Base-by-base conservation (phyloP, 2,797 vertebrate species). In the Eleutherodactylus coqui region DNA sequence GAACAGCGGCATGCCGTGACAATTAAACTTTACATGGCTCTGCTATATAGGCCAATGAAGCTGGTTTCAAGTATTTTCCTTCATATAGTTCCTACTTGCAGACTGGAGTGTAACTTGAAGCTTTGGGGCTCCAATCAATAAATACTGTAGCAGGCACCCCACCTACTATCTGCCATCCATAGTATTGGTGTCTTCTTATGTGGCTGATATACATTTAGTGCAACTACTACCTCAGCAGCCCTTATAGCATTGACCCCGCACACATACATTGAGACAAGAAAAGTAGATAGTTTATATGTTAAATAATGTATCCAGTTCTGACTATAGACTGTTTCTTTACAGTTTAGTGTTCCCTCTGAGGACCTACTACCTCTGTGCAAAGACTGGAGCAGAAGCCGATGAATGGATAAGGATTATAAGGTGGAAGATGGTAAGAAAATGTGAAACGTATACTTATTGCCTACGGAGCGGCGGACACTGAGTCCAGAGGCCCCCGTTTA, bases 391-490 rank as follows among this genome's bases (percentile, higher is more conserved):
- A 84, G 98, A 99, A 90, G 97, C 97, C 4, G 98, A 99, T 0
- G 98, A 99, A 87, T 99, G 98, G 98, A 97, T 99, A 87, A 98
- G 96, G 91, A 96, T 99, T 87, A 87, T 99, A 83, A 92, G 95
- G 67, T 99, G 98, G 98, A 99, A 99, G 88, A 82, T 99, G 95
- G 98, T 99, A 91, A 96, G 97, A 10, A 21, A 14, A n/a, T 3
- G 3, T 9, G 19, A 2, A 38, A 21, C 36, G 24, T 38, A 9
- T 21, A 38, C 17, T 19, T 10, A 69, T 21, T 34, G 32, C 14
- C 21, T 36, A 36, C 4, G 51, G 17, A 5, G 5, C 10, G 5
- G 5, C 10, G 10, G 45, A 47, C 14, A 14, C 14, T 47, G 45
- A n/a, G n/a, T n/a, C n/a, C n/a, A n/a, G n/a, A n/a, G n/a, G n/a